Evolutionary conservation across 2,888 invertebrate species (phyloP).

Genomic region (Bembecia ichneumoniformis): DNA sequence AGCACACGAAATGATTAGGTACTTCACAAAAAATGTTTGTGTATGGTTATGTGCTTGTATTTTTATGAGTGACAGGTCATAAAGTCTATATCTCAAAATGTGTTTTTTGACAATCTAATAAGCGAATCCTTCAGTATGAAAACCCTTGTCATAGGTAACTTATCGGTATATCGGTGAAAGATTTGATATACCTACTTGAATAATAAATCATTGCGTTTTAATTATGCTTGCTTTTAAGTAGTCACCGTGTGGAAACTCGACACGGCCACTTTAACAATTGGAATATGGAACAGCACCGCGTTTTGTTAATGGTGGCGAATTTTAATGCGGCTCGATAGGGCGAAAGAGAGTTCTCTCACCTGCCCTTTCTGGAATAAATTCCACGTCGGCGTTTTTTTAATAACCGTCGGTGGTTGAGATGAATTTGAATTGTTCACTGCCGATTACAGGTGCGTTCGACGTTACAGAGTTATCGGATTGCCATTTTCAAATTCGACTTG

Average conservation of each 20-base stretch:
- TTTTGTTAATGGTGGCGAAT: slow-evolving; percentile 4
- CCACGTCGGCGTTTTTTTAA: slow-evolving; percentile 35
- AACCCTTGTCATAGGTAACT: too few species aligned
- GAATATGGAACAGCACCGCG: slow-evolving; percentile 10
- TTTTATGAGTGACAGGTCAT: too few species aligned
- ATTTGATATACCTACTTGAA: slow-evolving; percentile 1
- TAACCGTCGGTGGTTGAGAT: slow-evolving; percentile 25
- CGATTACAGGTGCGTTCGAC: slow-evolving; percentile 28
- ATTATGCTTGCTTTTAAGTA: slow-evolving; percentile 16
- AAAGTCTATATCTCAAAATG: too few species aligned
- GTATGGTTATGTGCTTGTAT: too few species aligned
- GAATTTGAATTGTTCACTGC: slow-evolving; percentile 9
- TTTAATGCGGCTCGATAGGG: slow-evolving; percentile 7
- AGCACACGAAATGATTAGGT: too few species aligned
- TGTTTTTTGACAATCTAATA: too few species aligned
- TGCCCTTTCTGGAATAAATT: slow-evolving; percentile 26
- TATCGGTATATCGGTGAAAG: too few species aligned
- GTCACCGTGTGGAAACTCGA: slow-evolving; percentile 10
- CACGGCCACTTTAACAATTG: slow-evolving; percentile 16
- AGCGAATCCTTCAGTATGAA: too few species aligned
- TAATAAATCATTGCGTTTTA: slow-evolving; percentile 23
- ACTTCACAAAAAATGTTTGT: too few species aligned
- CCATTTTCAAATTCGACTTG: neutral
- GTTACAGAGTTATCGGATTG: slow-evolving; percentile 12
- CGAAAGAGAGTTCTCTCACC: neutral